Evolutionary conservation across 2,888 invertebrate genomes (phyloP).

Genomic region (Drosophila demipolita): DNA sequence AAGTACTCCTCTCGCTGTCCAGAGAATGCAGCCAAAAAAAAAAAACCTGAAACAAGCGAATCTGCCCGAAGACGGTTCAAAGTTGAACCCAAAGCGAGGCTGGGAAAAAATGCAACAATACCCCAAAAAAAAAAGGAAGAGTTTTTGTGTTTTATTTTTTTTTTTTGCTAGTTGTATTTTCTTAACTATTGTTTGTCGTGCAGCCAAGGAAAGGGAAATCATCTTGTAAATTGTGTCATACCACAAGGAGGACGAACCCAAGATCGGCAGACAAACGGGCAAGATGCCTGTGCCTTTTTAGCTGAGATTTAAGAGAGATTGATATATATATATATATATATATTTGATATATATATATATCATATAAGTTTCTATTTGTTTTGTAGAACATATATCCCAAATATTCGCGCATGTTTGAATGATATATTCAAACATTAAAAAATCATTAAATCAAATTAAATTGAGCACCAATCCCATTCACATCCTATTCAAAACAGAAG

Average conservation of each 20-base stretch:
- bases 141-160: constrained; percentile 33
- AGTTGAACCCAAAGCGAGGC: constrained; percentile 54
- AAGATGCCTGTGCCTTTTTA: constrained; percentile 35
- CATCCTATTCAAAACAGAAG: neutral
- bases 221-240: constrained; percentile 67
- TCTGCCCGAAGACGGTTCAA: constrained; percentile 55
- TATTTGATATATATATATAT: no score
- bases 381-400: neutral
- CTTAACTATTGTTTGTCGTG: constrained; percentile 28
- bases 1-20: constrained; percentile 52
- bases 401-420: neutral
- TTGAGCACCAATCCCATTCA: neutral
- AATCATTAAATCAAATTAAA: neutral
- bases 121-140: constrained; percentile 38
- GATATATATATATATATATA: no score
- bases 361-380: neutral
- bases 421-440: neutral
- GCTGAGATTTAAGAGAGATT: constrained; percentile 2
- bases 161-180: constrained; percentile 17
- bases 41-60: constrained; percentile 37
- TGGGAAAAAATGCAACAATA: constrained; percentile 49
- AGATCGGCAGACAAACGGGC: constrained; percentile 7
- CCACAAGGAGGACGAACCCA: constrained; percentile 32
- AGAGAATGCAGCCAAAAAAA: constrained; percentile 43
- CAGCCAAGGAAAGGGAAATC: constrained; percentile 66